phyloP scores from a whole-genome alignment of 92 coral and sea anemone genomes.

The Zoanthus gigantus region DNA sequence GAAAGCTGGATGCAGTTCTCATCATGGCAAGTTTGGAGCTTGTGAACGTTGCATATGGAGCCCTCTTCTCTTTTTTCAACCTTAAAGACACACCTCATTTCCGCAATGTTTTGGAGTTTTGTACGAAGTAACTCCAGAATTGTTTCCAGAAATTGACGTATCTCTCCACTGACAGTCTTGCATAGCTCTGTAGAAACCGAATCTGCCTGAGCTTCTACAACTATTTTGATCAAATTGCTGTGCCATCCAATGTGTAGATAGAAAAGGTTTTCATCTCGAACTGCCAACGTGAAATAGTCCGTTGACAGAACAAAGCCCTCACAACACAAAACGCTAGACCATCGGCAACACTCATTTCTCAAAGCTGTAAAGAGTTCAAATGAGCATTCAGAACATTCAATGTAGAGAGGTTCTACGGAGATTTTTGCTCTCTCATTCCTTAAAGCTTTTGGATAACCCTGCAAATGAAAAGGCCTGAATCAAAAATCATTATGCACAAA shows the following conservation, averaged over 20 bases:
- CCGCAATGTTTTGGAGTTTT: neutral
- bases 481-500: too few relatives aligned
- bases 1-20: slow-evolving; percentile 7
- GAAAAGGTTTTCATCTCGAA: neutral
- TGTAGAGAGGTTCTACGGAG: too few relatives aligned
- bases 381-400: too few relatives aligned
- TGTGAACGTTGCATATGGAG: neutral
- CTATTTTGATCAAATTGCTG: neutral
- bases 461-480: too few relatives aligned
- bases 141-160: slow-evolving; percentile 25
- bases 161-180: neutral
- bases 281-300: neutral
- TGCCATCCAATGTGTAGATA: neutral
- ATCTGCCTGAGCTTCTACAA: neutral
- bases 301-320: neutral
- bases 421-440: too few relatives aligned
- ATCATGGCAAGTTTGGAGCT: neutral
- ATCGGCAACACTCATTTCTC: neutral
- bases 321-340: neutral
- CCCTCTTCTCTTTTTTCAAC: neutral
- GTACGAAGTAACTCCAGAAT: neutral
- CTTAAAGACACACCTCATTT: neutral
- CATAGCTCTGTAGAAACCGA: neutral
- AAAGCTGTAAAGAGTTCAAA: slow-evolving; percentile 4
- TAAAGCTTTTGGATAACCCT: too few relatives aligned